Conservation (phyloP, 2,888 invertebrate species). For the Drosophila mayaguana region DNA sequence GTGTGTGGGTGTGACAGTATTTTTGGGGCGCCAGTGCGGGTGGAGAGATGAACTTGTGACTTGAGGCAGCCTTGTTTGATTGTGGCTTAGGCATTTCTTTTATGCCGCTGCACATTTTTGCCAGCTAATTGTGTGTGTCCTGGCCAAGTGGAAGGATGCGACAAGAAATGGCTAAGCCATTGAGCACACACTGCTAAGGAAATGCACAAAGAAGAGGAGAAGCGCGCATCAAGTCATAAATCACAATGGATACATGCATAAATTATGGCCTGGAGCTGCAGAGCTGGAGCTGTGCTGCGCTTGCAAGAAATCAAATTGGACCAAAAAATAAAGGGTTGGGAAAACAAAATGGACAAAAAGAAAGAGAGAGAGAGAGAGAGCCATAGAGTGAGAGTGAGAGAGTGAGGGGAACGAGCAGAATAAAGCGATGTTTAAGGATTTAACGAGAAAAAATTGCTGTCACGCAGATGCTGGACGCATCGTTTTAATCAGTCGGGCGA, state of each 20-base stretch:
- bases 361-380: neutral
- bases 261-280: conserved; percentile 64
- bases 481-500: conserved; percentile 73
- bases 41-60: conserved; percentile 51
- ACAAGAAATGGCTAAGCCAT: conserved; percentile 65
- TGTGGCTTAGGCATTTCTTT: conserved; percentile 58
- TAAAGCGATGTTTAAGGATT: conserved; percentile 75
- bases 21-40: neutral
- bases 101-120: conserved; percentile 64
- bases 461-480: conserved; percentile 61
- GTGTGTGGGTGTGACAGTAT: neutral
- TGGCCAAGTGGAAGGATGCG: conserved; percentile 43
- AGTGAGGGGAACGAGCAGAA: conserved; percentile 39
- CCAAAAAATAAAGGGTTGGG: conserved; percentile 12
- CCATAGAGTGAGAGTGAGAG: neutral
- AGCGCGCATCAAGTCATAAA: conserved; percentile 65
- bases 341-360: conserved; percentile 2
- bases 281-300: conserved; percentile 9
- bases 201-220: conserved; percentile 8
- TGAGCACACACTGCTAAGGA: conserved; percentile 55
- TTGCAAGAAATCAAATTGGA: conserved; percentile 47
- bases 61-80: conserved; percentile 64
- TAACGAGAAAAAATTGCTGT: conserved; percentile 77
- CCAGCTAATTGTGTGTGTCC: conserved; percentile 71
- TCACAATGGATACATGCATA: conserved; percentile 80